These are phyloP conservation scores for Dusona sp. DNA, from an alignment of 2,888 invertebrate species.

Conservation along the genomic window DNA sequence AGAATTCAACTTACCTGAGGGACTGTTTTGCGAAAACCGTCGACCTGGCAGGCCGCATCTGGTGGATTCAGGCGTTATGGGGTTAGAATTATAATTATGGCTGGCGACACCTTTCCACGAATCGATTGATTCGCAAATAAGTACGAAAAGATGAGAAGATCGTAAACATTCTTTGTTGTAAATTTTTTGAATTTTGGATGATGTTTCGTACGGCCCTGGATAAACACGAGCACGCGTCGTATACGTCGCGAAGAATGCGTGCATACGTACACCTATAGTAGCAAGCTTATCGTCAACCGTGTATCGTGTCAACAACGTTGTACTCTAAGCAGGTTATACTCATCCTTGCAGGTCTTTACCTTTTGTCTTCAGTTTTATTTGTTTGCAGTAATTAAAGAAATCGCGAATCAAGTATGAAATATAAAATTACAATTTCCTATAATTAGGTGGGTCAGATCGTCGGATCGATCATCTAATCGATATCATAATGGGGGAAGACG, in stretches of 20 bases:
- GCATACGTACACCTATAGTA: too few species aligned
- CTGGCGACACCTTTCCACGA: too few species aligned
- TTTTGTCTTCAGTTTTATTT: background rate
- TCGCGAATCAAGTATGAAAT: background rate
- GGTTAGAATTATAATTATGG: too few species aligned
- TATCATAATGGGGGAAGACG: slow-evolving; percentile 42
- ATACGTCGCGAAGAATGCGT: too few species aligned
- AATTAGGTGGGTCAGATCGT: background rate
- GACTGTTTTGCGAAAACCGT: too few species aligned
- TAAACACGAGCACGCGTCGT: background rate
- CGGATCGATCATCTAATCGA: background rate
- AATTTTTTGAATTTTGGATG: background rate
- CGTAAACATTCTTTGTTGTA: background rate
- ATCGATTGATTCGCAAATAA: too few species aligned
- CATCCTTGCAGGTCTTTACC: background rate
- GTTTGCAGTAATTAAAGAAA: background rate
- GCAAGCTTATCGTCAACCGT: too few species aligned
- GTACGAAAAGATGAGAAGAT: background rate
- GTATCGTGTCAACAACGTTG: slow-evolving; percentile 6
- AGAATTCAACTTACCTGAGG: too few species aligned
- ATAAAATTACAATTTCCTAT: background rate
- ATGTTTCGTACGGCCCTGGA: background rate
- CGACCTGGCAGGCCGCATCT: too few species aligned
- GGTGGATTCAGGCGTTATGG: too few species aligned
- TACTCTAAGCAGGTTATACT: background rate